Conservation (phyloP, 2,797 vertebrate genomes). For the Leucoraja ocellata region DNA sequence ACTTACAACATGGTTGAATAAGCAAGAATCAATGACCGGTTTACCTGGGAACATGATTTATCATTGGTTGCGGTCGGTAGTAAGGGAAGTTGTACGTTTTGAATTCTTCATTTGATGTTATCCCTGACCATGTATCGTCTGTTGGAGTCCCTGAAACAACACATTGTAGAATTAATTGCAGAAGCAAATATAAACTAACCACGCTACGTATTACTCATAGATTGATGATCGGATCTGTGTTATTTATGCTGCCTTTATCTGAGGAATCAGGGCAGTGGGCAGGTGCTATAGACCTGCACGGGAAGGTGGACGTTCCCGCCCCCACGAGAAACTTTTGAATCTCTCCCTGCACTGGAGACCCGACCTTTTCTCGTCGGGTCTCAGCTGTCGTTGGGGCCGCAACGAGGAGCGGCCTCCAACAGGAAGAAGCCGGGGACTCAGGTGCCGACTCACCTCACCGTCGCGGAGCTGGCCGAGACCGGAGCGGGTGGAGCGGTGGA, state of each 20-base stretch:
- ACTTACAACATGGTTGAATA: neutral
- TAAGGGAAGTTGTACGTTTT: slow-evolving; percentile 65
- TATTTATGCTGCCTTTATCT: neutral
- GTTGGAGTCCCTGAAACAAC: slow-evolving; percentile 58
- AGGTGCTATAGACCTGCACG: too few species aligned
- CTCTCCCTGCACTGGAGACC: too few species aligned
- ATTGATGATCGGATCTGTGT: neutral
- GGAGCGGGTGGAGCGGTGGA: too few species aligned
- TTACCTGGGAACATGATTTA: slow-evolving; percentile 72
- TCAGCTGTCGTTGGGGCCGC: too few species aligned
- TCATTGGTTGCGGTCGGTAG: slow-evolving; percentile 62
- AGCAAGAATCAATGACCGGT: neutral
- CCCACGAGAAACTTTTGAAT: too few species aligned
- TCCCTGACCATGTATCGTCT: slow-evolving; percentile 64
- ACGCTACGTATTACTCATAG: neutral
- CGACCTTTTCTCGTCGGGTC: too few species aligned
- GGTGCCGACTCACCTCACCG: too few species aligned
- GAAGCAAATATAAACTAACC: neutral
- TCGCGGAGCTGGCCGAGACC: too few species aligned
- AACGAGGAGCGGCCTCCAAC: too few species aligned
- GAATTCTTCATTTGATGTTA: slow-evolving; percentile 62
- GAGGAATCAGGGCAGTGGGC: too few species aligned
- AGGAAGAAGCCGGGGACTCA: too few species aligned
- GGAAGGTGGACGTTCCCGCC: too few species aligned
- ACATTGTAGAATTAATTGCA: neutral